Evolutionary conservation across 2,113 vertebrate genomes (phyloP), one percentile per base, ranked within the genome.

Genomic region (Prochilodus magdalenae): DNA sequence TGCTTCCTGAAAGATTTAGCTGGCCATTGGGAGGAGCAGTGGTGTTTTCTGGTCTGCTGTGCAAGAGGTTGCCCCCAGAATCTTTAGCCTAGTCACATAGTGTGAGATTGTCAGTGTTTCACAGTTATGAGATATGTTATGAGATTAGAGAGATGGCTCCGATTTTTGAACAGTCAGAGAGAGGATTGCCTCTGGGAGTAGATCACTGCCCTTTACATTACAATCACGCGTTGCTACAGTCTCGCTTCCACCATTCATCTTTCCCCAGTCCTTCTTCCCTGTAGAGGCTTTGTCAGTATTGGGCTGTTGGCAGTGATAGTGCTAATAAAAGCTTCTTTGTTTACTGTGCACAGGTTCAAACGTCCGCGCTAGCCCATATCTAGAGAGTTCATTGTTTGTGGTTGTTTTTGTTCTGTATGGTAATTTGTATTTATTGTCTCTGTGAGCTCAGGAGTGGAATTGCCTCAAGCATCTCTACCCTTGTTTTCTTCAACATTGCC

Each of bases 191-290:
- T 69, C 30, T 7, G 7, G 30, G 75, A 77, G 27, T 18, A 33
- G 49, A 69, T 69, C 49, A 57, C 30, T 79, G 66, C 16, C 66
- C 65, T 79, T 79, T 79, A 79, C 30, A 79, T 59, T 59, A 59
- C 77, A 47, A 55, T 36, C 30, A 51, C 8, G 66, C 30, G 47
- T 7, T 27, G n/a, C 11, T 71, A 67, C 33, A 79, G 22, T 70
- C 11, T 44, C 33, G 20, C 59, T 79, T 11, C 22, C 16, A 27
- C 14, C 65, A 20, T 30, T 70, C 36, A 18, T 12, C 36, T 69
- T 69, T 30, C 26, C 8, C 11, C 40, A 14, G 16, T n/a, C 13
- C 12, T 29, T 69, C 55, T 69, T 16, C 65, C n/a, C n/a, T 69
- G 22, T 55, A 70, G 51, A 79, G 51, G 26, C 24, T 8, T 55